These are phyloP conservation scores for Hyperoplus immaculatus DNA, from an alignment of 2,797 vertebrate species.

Conservation along the genomic window DNA sequence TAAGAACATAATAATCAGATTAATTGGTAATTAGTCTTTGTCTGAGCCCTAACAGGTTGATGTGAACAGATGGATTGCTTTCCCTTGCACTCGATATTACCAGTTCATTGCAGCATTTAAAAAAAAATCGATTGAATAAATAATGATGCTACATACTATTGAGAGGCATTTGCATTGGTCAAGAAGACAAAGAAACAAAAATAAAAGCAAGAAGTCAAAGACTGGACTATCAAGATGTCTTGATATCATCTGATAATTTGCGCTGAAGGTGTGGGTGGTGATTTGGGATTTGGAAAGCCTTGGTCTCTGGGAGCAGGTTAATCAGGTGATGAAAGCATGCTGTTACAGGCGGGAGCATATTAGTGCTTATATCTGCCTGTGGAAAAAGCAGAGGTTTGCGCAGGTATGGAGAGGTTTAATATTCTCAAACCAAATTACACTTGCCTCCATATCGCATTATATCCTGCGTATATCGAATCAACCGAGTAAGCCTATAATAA, in stretches of 20 bases:
- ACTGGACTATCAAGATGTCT: background rate
- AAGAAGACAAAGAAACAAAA: background rate
- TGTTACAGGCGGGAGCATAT: slow-evolving; percentile 68
- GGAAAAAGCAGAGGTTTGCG: slow-evolving; percentile 65
- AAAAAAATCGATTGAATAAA: slow-evolving; percentile 1
- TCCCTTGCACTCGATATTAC: background rate
- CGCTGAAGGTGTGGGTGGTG: slow-evolving; percentile 8
- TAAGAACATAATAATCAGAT: too few relatives aligned
- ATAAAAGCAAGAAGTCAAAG: background rate
- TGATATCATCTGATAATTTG: slow-evolving; percentile 21
- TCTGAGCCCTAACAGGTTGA: background rate
- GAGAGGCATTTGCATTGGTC: background rate
- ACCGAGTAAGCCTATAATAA: slow-evolving; percentile 67
- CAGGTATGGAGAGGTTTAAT: slow-evolving; percentile 79
- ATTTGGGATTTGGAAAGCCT: background rate
- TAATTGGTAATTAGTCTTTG: background rate
- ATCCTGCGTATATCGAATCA: slow-evolving; percentile 73
- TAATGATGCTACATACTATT: background rate
- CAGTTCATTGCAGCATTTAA: background rate
- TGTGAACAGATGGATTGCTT: too few relatives aligned
- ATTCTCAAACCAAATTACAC: slow-evolving; percentile 75
- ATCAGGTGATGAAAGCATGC: slow-evolving; percentile 62
- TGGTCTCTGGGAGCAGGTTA: slow-evolving; percentile 52
- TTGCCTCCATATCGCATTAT: slow-evolving; percentile 76
- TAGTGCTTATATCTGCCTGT: slow-evolving; percentile 56